Evolutionary conservation across 2,888 invertebrate species (phyloP).

Genomic region (Limnephilus auricula): DNA sequence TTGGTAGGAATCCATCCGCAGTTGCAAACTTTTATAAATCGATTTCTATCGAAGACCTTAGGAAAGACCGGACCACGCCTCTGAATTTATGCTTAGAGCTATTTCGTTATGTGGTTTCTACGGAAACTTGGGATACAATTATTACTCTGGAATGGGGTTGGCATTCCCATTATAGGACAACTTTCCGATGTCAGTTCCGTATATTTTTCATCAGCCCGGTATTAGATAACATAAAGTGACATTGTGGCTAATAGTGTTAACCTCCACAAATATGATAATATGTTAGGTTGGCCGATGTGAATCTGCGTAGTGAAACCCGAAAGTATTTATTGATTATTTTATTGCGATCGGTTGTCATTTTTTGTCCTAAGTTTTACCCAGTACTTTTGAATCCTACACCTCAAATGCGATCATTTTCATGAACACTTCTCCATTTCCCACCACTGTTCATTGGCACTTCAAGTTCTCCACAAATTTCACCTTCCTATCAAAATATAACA

Average conservation of each 20-base stretch:
- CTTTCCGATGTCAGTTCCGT: not conserved
- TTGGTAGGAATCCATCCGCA: not conserved
- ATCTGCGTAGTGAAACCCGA: too few relatives aligned
- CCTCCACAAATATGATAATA: too few relatives aligned
- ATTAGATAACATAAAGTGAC: not conserved
- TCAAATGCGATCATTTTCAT: not conserved
- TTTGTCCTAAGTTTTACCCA: too few relatives aligned
- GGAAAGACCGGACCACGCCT: conserved; percentile 2
- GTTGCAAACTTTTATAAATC: not conserved
- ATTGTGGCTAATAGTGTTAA: not conserved
- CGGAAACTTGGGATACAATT: not conserved
- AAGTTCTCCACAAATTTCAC: not conserved
- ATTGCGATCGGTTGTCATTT: too few relatives aligned
- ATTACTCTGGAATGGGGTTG: not conserved
- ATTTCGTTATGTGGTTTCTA: not conserved
- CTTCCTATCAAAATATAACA: too few relatives aligned
- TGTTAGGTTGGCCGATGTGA: too few relatives aligned
- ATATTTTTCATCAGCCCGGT: not conserved
- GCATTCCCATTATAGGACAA: not conserved
- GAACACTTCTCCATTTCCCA: not conserved
- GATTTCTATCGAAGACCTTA: not conserved
- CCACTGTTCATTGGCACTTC: not conserved
- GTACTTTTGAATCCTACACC: not conserved
- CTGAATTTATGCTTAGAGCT: conserved; percentile 5
- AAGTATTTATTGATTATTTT: too few relatives aligned